Conservation (phyloP, 2,113 vertebrate genomes). For the Aplodontia rufa region DNA sequence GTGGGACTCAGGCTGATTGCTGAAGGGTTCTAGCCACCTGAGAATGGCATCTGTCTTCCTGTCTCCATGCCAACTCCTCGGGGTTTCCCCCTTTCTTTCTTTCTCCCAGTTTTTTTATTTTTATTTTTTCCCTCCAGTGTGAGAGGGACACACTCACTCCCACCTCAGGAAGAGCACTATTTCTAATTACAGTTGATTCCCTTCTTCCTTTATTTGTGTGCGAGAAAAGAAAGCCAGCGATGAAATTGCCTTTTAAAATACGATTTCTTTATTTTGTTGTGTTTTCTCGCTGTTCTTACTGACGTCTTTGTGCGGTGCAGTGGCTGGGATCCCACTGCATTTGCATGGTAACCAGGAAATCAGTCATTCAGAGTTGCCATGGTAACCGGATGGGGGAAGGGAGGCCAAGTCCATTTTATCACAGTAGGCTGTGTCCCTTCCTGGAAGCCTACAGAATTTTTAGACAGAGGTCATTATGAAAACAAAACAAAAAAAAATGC, state of each 20-base stretch:
- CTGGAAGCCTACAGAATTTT: conserved; percentile 46
- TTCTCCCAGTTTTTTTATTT: not conserved
- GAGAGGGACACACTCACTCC: not conserved
- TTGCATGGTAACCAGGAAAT: conserved; percentile 87
- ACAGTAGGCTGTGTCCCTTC: conserved; percentile 58
- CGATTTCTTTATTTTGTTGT: not conserved
- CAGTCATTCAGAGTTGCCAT: conserved; percentile 85
- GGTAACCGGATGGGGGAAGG: conserved; percentile 83
- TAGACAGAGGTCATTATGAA: conserved; percentile 24
- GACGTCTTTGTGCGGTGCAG: conserved; percentile 71
- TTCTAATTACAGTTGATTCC: not conserved
- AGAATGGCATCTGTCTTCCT: conserved; percentile 61
- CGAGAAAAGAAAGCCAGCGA: not conserved
- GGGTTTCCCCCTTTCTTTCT: conserved; percentile 52
- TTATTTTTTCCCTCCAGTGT: not conserved
- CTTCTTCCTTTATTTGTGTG: conserved; percentile 19
- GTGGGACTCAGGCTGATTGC: conserved; percentile 22
- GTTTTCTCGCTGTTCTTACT: conserved; percentile 52
- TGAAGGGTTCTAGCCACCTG: conserved; percentile 48
- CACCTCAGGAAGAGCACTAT: not conserved
- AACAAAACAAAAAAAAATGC: not conserved
- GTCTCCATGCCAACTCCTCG: conserved; percentile 62
- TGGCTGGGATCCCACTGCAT: conserved; percentile 71
- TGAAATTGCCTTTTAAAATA: conserved; percentile 42
- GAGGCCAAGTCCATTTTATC: conserved; percentile 75